Evolutionary conservation across 1,140 invertebrate species (phyloP).

Genomic region (Anastatus disparis): DNA sequence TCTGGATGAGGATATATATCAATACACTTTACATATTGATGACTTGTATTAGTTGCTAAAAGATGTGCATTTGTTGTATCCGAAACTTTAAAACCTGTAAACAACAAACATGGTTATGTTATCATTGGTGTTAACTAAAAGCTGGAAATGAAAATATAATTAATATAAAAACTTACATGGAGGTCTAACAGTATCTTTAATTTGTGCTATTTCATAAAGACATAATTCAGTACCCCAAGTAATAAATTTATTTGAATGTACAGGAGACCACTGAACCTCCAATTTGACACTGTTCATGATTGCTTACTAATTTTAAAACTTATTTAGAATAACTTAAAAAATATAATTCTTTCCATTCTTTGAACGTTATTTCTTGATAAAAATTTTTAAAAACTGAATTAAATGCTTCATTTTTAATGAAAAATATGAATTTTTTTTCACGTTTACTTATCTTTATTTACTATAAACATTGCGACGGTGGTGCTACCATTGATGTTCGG

Average conservation of each 20-base stretch:
- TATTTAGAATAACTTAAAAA: not conserved
- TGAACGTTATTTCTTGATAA: not conserved
- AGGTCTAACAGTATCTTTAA: conserved; percentile 70
- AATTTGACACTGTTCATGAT: conserved; percentile 65
- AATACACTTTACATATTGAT: conserved; percentile 80
- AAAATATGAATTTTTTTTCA: conserved; percentile 6
- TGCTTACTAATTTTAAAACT: conserved; percentile 6
- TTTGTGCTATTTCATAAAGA: conserved; percentile 79
- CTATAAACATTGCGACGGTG: conserved; percentile 30
- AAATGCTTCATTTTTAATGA: conserved; percentile 8
- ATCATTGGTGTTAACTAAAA: not conserved
- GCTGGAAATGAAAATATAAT: conserved; percentile 37
- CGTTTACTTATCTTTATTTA: conserved; percentile 13
- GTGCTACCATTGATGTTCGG: not conserved
- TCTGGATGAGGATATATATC: conserved; percentile 80
- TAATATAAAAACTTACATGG: conserved; percentile 64
- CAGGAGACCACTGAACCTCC: conserved; percentile 85
- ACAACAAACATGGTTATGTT: conserved; percentile 34
- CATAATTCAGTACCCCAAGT: conserved; percentile 88
- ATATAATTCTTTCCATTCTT: not conserved
- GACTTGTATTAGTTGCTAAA: conserved; percentile 73
- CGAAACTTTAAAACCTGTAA: conserved; percentile 76
- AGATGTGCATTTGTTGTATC: conserved; percentile 74
- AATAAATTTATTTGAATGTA: conserved; percentile 81
- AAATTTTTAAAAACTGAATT: conserved; percentile 17